Base-by-base conservation (phyloP, 2,888 invertebrate genomes). In the Caenorhabditis sinica region DNA sequence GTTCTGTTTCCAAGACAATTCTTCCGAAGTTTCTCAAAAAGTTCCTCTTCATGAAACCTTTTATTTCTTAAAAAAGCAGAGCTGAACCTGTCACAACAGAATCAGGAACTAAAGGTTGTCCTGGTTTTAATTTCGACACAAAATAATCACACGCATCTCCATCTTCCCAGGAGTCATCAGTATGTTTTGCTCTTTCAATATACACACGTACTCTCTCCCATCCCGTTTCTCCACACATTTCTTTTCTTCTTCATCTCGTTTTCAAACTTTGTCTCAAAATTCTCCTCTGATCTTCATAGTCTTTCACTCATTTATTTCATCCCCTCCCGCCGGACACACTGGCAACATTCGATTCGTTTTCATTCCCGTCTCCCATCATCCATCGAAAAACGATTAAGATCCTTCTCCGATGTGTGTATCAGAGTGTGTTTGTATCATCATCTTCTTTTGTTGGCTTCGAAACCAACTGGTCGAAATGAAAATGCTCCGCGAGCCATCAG, bases 381-480 rank as follows among this genome's bases (percentile, higher is more conserved):
- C 65, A 79, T 79, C 56, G 79, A 79, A 79, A 79, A 79, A 30
- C 79, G 79, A 79, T 79, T 79, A 79, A 79, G 79, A 77, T 77
- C 61, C 76, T 30, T 40, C 40, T 40, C 40, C 45, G 43, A 45
- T 56, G 51, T 73, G 60, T 60, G 72, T 51, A 60, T 71, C 60
- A 28, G 60, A 25, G 74, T 36, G 43, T 30, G 75, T 66, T 56
- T 73, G 61, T 73, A 40, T 68, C 40, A 40, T 40, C 40, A 45
- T 56, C 58, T 58, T 69, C 68, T 77, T 43, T 30, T 60, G 25
- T 36, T 23, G 56, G 20, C 53, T 1, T 2, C 33, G 49, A 60
- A 72, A 72, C 49, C 68, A 77, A 77, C 68, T 69, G 76, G 76
- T 58, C 76, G 69, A 69, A 58, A 61, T 45, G 51, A 33, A 63